phyloP scores from a whole-genome alignment of 2,797 vertebrate species.

The Sylvia borin region DNA sequence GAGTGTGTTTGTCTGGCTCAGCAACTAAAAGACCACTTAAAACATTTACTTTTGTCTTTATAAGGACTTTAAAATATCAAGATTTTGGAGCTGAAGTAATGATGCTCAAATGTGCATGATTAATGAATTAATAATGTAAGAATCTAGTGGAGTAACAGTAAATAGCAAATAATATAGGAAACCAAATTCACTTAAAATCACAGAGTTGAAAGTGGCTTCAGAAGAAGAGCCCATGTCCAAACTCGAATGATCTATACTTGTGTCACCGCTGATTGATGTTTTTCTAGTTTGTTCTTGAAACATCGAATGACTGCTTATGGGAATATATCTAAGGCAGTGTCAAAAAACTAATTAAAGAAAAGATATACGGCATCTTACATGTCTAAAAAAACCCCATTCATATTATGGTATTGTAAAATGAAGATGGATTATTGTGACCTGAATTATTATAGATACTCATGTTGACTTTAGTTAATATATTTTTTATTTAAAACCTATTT shows the following conservation, averaged over 20 bases:
- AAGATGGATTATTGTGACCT: neutral
- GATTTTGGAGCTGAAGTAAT: neutral
- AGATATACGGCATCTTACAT: neutral
- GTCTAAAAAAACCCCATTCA: rapidly evolving
- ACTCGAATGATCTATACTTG: neutral
- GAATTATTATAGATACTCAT: neutral
- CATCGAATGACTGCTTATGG: neutral
- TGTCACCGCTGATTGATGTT: neutral
- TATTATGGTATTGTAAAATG: neutral
- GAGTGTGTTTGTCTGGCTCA: neutral
- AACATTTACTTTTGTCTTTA: neutral
- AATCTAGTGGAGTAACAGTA: neutral
- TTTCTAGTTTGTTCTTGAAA: neutral
- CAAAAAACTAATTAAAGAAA: neutral
- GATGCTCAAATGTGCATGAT: neutral
- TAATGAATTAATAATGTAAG: neutral
- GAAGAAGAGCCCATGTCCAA: neutral
- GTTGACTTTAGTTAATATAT: neutral
- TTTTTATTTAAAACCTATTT: neutral
- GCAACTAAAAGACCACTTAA: neutral
- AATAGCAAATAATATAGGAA: neutral
- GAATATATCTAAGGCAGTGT: neutral
- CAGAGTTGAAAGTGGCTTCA: neutral
- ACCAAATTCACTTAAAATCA: neutral
- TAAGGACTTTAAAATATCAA: neutral